phyloP scores from a whole-genome alignment of 2,113 vertebrate species.

The Saimiri boliviensis region DNA sequence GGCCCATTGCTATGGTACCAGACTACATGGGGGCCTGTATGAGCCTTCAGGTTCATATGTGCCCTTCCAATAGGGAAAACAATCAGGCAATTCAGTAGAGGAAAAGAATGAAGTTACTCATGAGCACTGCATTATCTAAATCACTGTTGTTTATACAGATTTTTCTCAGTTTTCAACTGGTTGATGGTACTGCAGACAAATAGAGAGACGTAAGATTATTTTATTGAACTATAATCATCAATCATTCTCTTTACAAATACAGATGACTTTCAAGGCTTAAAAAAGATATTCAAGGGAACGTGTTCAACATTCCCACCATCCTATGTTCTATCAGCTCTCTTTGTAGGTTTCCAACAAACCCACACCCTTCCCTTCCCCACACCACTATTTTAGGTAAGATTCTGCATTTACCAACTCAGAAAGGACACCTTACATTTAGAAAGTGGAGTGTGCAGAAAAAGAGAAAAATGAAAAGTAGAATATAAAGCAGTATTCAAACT shows the following conservation, averaged over 20 bases:
- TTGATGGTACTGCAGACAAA: not conserved
- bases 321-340: accelerated
- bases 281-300: not conserved
- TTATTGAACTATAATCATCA: not conserved
- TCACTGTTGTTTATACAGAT: not conserved
- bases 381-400: not conserved
- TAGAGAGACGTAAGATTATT: not conserved
- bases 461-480: not conserved
- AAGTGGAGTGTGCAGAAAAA: not conserved
- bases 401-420: not conserved
- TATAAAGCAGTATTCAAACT: not conserved
- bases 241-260: not conserved
- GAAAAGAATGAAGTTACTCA: not conserved
- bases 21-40: not conserved
- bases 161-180: not conserved
- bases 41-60: not conserved
- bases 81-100: not conserved
- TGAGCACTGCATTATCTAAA: slow-evolving; percentile 5
- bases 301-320: too few relatives aligned
- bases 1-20: not conserved
- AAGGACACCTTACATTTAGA: not conserved
- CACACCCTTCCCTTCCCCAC: not conserved
- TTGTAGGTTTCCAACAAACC: not conserved
- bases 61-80: not conserved
- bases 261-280: not conserved